These are phyloP conservation scores for Blastomussa wellsi DNA, from an alignment of 92 coral and sea anemone species.

Conservation along the genomic window DNA sequence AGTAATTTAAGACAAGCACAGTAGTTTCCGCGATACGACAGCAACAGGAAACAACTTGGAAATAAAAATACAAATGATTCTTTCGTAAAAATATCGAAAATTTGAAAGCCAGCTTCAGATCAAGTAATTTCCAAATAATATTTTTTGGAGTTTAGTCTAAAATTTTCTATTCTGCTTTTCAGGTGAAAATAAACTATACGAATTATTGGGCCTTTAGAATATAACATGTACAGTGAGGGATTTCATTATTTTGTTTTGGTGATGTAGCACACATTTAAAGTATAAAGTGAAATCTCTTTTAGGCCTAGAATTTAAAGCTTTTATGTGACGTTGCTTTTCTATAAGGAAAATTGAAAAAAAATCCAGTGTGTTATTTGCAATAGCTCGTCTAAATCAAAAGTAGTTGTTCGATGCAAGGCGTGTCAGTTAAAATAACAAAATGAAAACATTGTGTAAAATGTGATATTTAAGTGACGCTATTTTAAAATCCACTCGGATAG, in stretches of 20 bases:
- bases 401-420: background rate
- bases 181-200: background rate
- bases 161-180: background rate
- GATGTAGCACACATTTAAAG: background rate
- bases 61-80: slow-evolving; percentile 1
- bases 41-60: slow-evolving; percentile 15
- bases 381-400: background rate
- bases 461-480: background rate
- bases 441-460: background rate
- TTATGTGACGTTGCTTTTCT: background rate
- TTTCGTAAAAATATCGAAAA: background rate
- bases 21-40: slow-evolving; percentile 12
- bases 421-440: background rate
- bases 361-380: background rate
- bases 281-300: background rate
- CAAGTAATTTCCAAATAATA: background rate
- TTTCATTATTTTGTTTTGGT: background rate
- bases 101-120: background rate
- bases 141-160: background rate
- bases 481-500: background rate
- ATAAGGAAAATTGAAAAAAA: too few relatives aligned
- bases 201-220: background rate
- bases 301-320: background rate
- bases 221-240: background rate
- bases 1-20: background rate